Evolutionary conservation across 2,797 vertebrate species (phyloP).

Genomic region (Synaphobranchus kaupii): DNA sequence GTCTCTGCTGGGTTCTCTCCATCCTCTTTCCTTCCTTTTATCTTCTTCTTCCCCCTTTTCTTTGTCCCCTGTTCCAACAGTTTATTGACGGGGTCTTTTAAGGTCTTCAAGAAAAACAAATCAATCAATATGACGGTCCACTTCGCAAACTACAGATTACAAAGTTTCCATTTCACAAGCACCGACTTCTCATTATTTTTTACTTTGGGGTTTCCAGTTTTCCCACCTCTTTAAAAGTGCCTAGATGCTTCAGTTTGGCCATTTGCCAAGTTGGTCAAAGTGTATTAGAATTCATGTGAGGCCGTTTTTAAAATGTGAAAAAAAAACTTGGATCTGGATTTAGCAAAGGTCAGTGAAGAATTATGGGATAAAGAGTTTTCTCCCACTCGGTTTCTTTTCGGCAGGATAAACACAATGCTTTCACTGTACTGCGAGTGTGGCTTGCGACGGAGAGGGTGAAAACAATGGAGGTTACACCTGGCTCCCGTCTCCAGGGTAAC

Average conservation of each 20-base stretch:
- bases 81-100: conserved; percentile 81
- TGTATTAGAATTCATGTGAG: background rate
- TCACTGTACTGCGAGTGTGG: background rate
- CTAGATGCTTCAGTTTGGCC: background rate
- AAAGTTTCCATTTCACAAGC: background rate
- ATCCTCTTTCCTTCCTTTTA: conserved; percentile 53
- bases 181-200: background rate
- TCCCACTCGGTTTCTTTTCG: background rate
- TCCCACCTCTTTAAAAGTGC: background rate
- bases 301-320: background rate
- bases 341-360: background rate
- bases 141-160: background rate
- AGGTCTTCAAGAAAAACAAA: conserved; percentile 63
- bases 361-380: background rate
- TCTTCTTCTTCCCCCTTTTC: conserved; percentile 72
- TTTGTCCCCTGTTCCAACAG: conserved; percentile 72
- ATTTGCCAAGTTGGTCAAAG: background rate
- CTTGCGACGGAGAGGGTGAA: background rate
- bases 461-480: conserved; percentile 4
- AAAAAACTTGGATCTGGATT: conserved; percentile 8
- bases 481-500: background rate
- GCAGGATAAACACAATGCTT: background rate
- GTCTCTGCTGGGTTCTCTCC: conserved; percentile 54
- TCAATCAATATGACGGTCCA: background rate
- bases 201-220: background rate